Evolutionary conservation across 2,113 vertebrate species (phyloP), one percentile per base, ranked within the genome.

Genomic region (Chamaea fasciata): DNA sequence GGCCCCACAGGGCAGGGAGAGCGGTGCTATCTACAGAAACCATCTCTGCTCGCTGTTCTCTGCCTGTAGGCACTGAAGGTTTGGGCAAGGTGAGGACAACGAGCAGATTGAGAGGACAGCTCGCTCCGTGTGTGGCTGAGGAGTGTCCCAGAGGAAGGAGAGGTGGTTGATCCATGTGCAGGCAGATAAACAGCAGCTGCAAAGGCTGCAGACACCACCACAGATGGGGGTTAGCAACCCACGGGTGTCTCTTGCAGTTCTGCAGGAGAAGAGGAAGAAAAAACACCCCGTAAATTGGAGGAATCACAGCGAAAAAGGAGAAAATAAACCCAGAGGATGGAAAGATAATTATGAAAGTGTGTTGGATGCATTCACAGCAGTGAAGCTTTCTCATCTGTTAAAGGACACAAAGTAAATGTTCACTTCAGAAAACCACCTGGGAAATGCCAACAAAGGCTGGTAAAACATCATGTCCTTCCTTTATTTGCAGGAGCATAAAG

Each of bases 391-490:
- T 94, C 83, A 33, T 92, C 76, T 83, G 73, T 75, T 90, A 78
- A 85, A 71, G 77, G 89, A 62, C 56, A 71, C 73, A 79, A 73
- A 96, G 85, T 83, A 88, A 94, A 95, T 53, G 76, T 68, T 93
- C 93, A 42, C 76, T 93, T 70, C 53, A 83, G 85, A 86, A 93
- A 96, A 80, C 56, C 85, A 90, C 92, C 75, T 65, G 83, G 80
- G 92, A 97, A 97, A 93, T 87, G 64, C 90, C 88, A 83, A 69
- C 92, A 93, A 93, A 93, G 71, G 76, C 88, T 96, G 76, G 35
- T 91, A 9, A 64, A 94, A 90, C 78, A 88, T 75, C 7, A 0
- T 81, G 93, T 92, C 77, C 84, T 95, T 82, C 83, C 46, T 95
- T 95, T 93, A 83, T 95, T 90, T 91, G 60, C 77, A 91, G 67